These are phyloP conservation scores for Ectemnius cavifrons DNA, from an alignment of 2,888 invertebrate species.

Conservation along the genomic window DNA sequence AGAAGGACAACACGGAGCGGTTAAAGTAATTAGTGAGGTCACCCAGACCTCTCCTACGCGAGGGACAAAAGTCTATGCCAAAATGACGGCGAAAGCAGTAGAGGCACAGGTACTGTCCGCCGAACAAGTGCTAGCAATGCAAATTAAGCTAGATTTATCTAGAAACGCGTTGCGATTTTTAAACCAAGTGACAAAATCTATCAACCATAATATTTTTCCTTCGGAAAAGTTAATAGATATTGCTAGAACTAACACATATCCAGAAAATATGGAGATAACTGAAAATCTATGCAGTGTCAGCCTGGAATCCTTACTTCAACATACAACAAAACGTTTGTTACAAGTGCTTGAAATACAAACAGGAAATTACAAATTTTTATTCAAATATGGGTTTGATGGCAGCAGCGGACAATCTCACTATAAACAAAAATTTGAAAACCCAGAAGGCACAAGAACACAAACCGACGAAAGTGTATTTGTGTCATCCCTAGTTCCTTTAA, in stretches of 20 bases:
- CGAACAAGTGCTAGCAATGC: neutral
- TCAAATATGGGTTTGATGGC: neutral
- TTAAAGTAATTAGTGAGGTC: neutral
- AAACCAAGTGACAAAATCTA: neutral
- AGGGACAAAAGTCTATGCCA: neutral
- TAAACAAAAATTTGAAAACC: neutral
- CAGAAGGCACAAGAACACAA: neutral
- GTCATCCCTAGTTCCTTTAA: neutral
- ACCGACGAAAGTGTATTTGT: neutral
- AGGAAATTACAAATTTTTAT: neutral
- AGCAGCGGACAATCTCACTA: neutral
- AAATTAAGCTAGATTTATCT: neutral
- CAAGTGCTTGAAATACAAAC: neutral
- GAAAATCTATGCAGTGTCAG: neutral
- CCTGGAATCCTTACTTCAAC: neutral
- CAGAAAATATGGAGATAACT: neutral
- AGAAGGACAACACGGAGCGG: neutral
- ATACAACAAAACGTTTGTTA: neutral
- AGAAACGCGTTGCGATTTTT: neutral
- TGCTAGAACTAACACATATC: neutral
- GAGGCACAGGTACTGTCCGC: too few relatives aligned
- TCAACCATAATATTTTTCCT: constrained; percentile 1
- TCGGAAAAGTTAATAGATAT: neutral
- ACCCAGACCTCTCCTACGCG: neutral
- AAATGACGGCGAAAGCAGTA: too few relatives aligned